phyloP scores from a whole-genome alignment of 2,113 vertebrate species.

The Arizona elegans region DNA sequence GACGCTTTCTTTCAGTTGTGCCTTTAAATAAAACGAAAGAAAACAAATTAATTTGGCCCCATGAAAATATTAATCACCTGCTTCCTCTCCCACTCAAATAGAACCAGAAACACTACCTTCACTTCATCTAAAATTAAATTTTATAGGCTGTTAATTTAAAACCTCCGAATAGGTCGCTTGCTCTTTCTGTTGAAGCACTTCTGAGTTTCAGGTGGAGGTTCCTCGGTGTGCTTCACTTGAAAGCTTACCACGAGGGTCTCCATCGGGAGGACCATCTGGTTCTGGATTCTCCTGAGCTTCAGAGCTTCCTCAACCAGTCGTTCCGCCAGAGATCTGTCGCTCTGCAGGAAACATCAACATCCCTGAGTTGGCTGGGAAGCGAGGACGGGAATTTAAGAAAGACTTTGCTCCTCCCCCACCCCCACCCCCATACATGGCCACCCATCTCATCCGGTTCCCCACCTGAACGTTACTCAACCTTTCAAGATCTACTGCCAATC shows the following conservation, averaged over 20 bases:
- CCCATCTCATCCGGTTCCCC: background rate
- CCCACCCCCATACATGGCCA: background rate
- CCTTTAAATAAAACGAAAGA: constrained; percentile 50
- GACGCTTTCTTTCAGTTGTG: constrained; percentile 60
- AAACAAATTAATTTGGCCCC: background rate
- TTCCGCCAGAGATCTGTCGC: constrained; percentile 25
- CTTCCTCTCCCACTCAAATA: background rate
- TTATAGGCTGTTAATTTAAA: background rate
- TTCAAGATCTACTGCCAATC: constrained; percentile 51
- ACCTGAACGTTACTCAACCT: constrained; percentile 65
- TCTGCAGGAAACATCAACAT: constrained; percentile 42
- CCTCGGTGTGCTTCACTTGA: accelerated
- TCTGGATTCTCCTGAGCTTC: constrained; percentile 54
- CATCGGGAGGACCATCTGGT: constrained; percentile 45
- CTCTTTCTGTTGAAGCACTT: background rate
- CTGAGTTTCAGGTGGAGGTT: background rate
- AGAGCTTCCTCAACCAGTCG: constrained; percentile 36
- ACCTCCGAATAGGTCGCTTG: background rate
- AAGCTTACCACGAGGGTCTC: constrained; percentile 66
- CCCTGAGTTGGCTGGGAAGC: background rate
- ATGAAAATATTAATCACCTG: background rate
- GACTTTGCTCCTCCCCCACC: background rate
- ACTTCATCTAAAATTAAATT: background rate
- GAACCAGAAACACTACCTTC: background rate
- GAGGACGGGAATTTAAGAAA: background rate